These are phyloP conservation scores for Aculops lycopersici DNA, from an alignment of 1,140 invertebrate genomes.

Conservation along the genomic window DNA sequence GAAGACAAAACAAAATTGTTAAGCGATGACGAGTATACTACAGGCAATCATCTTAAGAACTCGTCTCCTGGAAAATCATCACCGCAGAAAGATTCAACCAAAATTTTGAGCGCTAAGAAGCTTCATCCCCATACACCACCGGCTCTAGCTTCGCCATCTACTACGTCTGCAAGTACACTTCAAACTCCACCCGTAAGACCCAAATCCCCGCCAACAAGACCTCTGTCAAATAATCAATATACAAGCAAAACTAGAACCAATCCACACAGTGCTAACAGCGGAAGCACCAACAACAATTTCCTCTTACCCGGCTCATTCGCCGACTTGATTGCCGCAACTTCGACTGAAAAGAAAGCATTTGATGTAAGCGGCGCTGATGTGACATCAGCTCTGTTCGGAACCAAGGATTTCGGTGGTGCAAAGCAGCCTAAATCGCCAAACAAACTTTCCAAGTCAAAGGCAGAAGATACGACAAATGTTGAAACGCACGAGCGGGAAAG, in stretches of 20 bases:
- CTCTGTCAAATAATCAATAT: slow-evolving; percentile 4
- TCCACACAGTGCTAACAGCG: too few species aligned
- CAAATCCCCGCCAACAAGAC: slow-evolving; percentile 5
- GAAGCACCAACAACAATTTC: slow-evolving; percentile 3
- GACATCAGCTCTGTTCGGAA: not conserved
- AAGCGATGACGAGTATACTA: not conserved
- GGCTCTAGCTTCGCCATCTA: not conserved
- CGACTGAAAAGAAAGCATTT: not conserved
- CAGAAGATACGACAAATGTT: not conserved
- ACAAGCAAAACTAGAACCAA: slow-evolving; percentile 1
- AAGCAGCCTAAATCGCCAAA: not conserved
- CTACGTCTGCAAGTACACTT: not conserved
- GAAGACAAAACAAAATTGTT: too few species aligned
- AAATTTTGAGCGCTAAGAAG: too few species aligned
- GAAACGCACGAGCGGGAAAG: not conserved
- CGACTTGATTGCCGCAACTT: slow-evolving; percentile 6
- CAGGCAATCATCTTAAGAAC: not conserved
- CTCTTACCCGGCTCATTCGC: slow-evolving; percentile 7
- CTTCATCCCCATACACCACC: not conserved
- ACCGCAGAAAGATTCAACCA: not conserved
- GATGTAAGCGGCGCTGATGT: not conserved
- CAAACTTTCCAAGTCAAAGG: not conserved
- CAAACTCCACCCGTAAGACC: too few species aligned
- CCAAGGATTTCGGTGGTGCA: not conserved
- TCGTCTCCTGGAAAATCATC: not conserved